phyloP scores from a whole-genome alignment of 2,888 invertebrate genomes.

The Abrostola tripartita region DNA sequence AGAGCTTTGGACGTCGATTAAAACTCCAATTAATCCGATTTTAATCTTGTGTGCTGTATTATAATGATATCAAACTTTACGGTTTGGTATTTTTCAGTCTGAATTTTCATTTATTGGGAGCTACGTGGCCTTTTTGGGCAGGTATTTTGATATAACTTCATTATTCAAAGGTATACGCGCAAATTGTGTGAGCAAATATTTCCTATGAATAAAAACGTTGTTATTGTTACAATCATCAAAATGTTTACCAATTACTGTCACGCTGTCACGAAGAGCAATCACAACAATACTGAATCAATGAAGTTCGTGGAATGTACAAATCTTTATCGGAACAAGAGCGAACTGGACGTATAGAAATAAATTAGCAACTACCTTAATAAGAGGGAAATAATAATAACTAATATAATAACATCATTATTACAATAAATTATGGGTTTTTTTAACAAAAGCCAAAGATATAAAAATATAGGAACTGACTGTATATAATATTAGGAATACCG shows the following conservation, averaged over 20 bases:
- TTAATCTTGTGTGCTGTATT: constrained; percentile 21
- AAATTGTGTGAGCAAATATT: neutral
- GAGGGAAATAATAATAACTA: no score
- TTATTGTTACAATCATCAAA: neutral
- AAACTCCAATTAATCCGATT: constrained; percentile 27
- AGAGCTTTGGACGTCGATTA: constrained; percentile 47
- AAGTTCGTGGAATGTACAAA: neutral
- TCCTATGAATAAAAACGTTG: neutral
- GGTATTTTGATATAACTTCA: neutral
- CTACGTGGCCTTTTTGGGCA: neutral
- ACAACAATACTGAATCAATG: neutral
- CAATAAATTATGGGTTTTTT: no score
- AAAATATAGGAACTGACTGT: no score
- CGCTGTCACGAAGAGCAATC: neutral
- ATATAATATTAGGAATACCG: no score
- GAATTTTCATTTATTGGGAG: neutral
- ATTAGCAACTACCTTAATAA: no score
- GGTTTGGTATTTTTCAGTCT: neutral
- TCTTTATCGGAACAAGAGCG: neutral
- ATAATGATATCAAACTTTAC: constrained; percentile 4
- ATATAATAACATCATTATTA: no score
- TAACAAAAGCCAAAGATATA: no score
- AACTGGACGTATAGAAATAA: no score
- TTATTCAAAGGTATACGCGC: neutral
- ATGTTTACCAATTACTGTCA: neutral